Evolutionary conservation across 2,113 vertebrate species (phyloP), one percentile per base, ranked within the genome.

Genomic region (Myocastor coypus): DNA sequence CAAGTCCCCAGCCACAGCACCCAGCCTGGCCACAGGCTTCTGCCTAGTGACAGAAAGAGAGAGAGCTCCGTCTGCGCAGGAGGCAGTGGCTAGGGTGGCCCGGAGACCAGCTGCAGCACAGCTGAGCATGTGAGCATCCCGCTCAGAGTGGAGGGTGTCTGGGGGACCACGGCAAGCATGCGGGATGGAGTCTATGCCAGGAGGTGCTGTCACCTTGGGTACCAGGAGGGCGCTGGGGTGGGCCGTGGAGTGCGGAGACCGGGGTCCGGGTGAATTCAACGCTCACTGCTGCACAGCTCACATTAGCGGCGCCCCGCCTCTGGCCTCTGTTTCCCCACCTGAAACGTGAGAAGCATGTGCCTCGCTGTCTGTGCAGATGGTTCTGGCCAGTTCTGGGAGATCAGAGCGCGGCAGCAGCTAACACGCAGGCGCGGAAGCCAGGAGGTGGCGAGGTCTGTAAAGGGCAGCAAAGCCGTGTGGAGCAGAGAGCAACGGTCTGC

Each of bases 1-100:
- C 69, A 57, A 81, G 91, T 87, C 50, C 95, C 96, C 95, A 97
- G 96, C 96, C 94, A 96, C 24, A 24, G 78, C 90, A 83, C 81
- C 50, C 86, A 96, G 88, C 68, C 95, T 50, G 81, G 92, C 94
- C 17, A 24, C 71, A 42, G 87, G 96, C 84, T 71, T 81, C 16
- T 24, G 68, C 87, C 96, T 89, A 77, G 89, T 13, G 91, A 94
- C 92, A 95, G 96, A 96, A 97, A 96, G 95, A 87, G 0, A 14
- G 42, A 26, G 85, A 92, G 82, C 87, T 57, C n/a, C 16, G 37
- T 73, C 55, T 55, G 13, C 17, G 91, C 59, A 75, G 91, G 78
- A 26, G 86, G 75, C 83, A 86, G 11, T 34, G 1, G 50, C 66
- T 30, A 32, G 4, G 20, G 50, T 30, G 20, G 82, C 66, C 52